These are phyloP conservation scores for Callyntrura guangdongensis DNA, from an alignment of 2,888 invertebrate genomes.

Conservation along the genomic window DNA sequence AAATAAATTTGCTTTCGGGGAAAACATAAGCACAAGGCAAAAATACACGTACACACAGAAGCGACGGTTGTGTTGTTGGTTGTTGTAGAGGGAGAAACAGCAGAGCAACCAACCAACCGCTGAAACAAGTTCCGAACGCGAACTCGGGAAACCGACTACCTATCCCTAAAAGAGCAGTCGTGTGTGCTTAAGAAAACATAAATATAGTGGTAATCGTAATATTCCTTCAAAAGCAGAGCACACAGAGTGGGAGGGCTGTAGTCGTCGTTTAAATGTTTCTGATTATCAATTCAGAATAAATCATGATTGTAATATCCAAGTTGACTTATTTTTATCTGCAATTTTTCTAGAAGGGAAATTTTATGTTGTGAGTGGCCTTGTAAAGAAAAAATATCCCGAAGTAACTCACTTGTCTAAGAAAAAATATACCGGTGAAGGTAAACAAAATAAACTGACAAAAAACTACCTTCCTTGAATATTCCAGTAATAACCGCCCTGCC, in stretches of 20 bases:
- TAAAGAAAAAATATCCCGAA: no score
- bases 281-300: no score
- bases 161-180: not conserved
- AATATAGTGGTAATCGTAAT: not conserved
- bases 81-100: not conserved
- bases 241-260: not conserved
- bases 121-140: not conserved
- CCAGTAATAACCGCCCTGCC: no score
- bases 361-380: not conserved
- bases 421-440: no score
- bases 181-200: not conserved
- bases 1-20: slow-evolving; percentile 3
- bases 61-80: no score
- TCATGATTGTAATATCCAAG: no score
- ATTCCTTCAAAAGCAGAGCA: not conserved
- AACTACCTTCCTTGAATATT: no score
- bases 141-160: slow-evolving; percentile 33
- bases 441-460: no score
- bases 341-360: not conserved
- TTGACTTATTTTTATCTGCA: not conserved
- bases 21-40: not conserved
- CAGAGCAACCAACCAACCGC: not conserved
- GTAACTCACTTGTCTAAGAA: no score
- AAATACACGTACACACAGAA: not conserved
- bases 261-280: no score